Base-by-base conservation (phyloP, 2,888 invertebrate genomes). In the Lasioglossum lativentre region DNA sequence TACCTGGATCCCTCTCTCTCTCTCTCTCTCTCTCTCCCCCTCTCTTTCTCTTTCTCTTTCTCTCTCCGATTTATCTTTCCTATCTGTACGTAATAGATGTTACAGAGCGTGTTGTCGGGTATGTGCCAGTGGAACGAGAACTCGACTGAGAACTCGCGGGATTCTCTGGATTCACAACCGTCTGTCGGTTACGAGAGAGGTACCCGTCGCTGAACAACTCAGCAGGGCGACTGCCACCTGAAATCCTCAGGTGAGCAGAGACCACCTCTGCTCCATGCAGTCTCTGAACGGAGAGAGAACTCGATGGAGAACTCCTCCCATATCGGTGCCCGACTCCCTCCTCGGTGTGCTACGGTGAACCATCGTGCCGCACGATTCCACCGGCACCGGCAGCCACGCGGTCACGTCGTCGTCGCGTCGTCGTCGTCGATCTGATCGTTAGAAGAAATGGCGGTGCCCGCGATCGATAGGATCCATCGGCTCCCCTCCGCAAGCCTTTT, bases 221-320 rank as follows among this genome's bases (percentile, higher is more conserved):
- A 88, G 90, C 92, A 89, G 92, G 93, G 92, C 92, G 91, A 93
- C 93, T 93, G 93, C 92, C 93, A 93, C 92, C 91, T 91, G 93
- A 93, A 91, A 91, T 91, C 90, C 85, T 91, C 91, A 90, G 91
- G 89, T 92, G 91, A 90, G 93, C 90, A 89, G 89, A 93, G 90
- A 91, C 93, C 93, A 91, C 92, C 91, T 91, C 90, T 91, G 91
- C 91, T 90, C 86, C 91, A 89, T 89, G 88, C 90, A 89, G 89
- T 89, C 90, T 89, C 89, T 86, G 82, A 74, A 86, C 83, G 80
- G 87, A 87, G 88, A 90, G 90, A 86, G 85, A 86, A 91, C 89
- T 89, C 88, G 81, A 85, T 86, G 82, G 89, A 59, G 59, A 91
- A 90, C 92, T 92, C 92, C 92, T 92, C 92, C 92, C 92, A 91